phyloP scores from a whole-genome alignment of 2,797 vertebrate species.

The Leptoclinus maculatus region DNA sequence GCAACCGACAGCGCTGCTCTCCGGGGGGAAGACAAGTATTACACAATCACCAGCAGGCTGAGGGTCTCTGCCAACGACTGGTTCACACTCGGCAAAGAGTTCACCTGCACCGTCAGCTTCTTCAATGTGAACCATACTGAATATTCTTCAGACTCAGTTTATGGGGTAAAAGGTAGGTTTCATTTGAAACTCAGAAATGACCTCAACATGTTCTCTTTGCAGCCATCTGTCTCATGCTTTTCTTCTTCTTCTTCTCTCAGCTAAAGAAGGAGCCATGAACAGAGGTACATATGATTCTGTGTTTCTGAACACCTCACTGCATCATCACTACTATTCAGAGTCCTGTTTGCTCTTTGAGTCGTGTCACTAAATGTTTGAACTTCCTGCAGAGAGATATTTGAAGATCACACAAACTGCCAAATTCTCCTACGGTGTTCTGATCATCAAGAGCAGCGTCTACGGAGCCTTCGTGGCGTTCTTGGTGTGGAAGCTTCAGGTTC shows the following conservation, averaged over 20 bases:
- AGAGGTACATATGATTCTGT: constrained; percentile 40
- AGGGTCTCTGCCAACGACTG: constrained; percentile 39
- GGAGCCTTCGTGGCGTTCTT: constrained; percentile 72
- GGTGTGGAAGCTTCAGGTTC: constrained; percentile 75
- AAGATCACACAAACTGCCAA: constrained; percentile 37
- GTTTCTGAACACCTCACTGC: not conserved
- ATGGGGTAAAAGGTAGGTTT: fast-evolving
- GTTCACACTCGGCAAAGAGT: fast-evolving
- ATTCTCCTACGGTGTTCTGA: constrained; percentile 69
- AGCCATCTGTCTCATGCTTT: not conserved
- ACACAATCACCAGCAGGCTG: constrained; percentile 79
- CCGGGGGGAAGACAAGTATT: fast-evolving
- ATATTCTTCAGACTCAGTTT: fast-evolving
- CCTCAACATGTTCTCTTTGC: not conserved
- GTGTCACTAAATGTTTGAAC: constrained; percentile 5
- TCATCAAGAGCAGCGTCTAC: constrained; percentile 78
- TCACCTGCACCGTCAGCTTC: constrained; percentile 58
- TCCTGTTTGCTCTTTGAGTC: not conserved
- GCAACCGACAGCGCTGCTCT: constrained; percentile 66
- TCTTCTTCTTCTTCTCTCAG: not conserved
- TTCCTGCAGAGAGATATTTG: constrained; percentile 62
- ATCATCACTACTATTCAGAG: not conserved
- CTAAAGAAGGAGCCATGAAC: fast-evolving
- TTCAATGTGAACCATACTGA: fast-evolving
- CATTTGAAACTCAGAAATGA: not conserved